phyloP scores from a whole-genome alignment of 2,888 invertebrate species.

The Diaperis boleti region DNA sequence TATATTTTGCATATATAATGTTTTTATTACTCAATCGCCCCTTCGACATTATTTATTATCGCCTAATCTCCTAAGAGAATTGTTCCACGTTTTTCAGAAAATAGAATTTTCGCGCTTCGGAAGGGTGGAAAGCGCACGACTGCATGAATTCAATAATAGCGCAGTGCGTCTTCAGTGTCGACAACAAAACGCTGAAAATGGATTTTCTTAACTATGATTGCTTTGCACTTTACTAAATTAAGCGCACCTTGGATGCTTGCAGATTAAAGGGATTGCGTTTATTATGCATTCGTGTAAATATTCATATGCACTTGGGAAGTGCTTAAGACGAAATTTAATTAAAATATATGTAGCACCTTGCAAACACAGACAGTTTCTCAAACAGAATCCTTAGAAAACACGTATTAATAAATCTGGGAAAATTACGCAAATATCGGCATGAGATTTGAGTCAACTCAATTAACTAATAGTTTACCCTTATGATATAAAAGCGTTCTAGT shows the following conservation, averaged over 20 bases:
- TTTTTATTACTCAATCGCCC: slow-evolving; percentile 55
- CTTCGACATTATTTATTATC: slow-evolving; percentile 52
- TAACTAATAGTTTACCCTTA: no score
- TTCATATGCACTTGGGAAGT: slow-evolving; percentile 6
- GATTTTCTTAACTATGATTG: slow-evolving; percentile 30
- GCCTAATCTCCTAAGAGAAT: slow-evolving; percentile 52
- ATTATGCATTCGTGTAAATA: slow-evolving; percentile 17
- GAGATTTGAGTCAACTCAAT: no score
- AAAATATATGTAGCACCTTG: no score
- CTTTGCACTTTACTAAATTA: slow-evolving; percentile 32
- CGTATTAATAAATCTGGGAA: no score
- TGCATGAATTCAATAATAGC: slow-evolving; percentile 36
- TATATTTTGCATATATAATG: slow-evolving; percentile 60
- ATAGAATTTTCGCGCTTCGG: slow-evolving; percentile 36
- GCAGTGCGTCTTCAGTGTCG: slow-evolving; percentile 22
- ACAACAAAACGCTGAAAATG: slow-evolving; percentile 29
- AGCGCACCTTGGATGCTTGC: slow-evolving; percentile 8
- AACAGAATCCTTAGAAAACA: no score
- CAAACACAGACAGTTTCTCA: background rate
- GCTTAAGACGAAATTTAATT: background rate
- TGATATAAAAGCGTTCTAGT: no score
- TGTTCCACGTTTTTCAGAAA: slow-evolving; percentile 47
- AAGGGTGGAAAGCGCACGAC: slow-evolving; percentile 27
- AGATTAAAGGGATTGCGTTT: slow-evolving; percentile 4
- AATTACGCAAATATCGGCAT: no score